A percentile compares a stretch with the other conserved stretches of the same genome.
phyloP scores from a whole-genome alignment of 2,888 invertebrate genomes.

The Anarsia innoxiella region DNA sequence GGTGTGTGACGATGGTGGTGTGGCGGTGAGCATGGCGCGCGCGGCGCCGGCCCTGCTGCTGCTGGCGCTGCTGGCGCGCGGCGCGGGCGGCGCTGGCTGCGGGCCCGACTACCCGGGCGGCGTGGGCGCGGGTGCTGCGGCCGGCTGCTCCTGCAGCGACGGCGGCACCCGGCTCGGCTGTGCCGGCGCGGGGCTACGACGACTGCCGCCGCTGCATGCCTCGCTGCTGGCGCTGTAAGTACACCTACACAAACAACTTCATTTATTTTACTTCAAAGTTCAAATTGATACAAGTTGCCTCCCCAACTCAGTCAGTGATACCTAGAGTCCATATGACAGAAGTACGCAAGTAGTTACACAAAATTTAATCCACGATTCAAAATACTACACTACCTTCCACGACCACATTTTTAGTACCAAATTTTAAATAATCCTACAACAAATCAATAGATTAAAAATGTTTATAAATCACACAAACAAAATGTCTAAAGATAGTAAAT shows the following conservation, averaged over 20 bases:
- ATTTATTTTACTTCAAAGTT: no score
- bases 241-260: background rate
- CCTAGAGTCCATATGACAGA: no score
- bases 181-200: conserved; percentile 40
- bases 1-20: conserved; percentile 72
- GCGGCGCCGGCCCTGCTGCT: conserved; percentile 25
- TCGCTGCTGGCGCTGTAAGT: conserved; percentile 44
- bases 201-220: conserved; percentile 45
- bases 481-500: no score
- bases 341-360: no score
- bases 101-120: conserved; percentile 22
- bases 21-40: conserved; percentile 29
- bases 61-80: conserved; percentile 25
- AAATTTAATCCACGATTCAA: no score
- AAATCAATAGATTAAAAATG: no score
- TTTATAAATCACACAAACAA: no score
- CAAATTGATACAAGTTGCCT: no score
- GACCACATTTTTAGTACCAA: no score
- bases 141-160: conserved; percentile 40
- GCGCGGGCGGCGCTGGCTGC: conserved; percentile 25
- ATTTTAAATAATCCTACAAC: no score
- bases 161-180: conserved; percentile 41
- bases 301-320: no score
- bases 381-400: no score
- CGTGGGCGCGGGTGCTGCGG: conserved; percentile 15